phyloP scores from a whole-genome alignment of 2,888 invertebrate species.

The Aproaerema taeniolella region DNA sequence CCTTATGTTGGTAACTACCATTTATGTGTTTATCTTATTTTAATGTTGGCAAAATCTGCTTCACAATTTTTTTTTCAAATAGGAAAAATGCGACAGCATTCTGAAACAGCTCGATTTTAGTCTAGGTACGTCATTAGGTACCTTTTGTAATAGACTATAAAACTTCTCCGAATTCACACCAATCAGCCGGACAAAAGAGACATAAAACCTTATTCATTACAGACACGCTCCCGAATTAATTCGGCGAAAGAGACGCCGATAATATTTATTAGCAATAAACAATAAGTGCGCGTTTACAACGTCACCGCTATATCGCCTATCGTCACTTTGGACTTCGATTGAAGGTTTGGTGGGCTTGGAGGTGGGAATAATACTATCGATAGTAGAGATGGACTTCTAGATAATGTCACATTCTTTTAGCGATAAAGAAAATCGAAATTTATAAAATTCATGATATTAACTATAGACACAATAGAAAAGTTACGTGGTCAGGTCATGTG shows the following conservation, averaged over 20 bases:
- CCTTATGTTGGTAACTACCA: no score
- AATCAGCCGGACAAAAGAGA: conserved; percentile 18
- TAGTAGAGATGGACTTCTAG: no score
- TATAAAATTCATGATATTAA: no score
- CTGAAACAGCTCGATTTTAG: no score
- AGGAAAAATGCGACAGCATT: no score
- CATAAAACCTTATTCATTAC: conserved; percentile 33
- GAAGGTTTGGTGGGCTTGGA: conserved; percentile 1
- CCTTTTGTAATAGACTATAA: no score
- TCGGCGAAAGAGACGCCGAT: conserved; percentile 27
- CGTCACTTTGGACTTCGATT: conserved; percentile 16
- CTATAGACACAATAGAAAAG: no score
- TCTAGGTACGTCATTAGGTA: no score
- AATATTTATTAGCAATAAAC: conserved; percentile 46
- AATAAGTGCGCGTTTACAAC: conserved; percentile 32
- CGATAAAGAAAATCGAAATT: no score
- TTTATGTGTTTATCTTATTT: no score
- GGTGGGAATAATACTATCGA: neutral
- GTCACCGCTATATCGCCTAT: conserved; percentile 23
- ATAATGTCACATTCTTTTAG: no score
- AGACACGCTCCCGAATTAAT: conserved; percentile 40
- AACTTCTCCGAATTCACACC: conserved; percentile 12
- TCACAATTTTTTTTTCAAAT: neutral
- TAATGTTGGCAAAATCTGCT: neutral
- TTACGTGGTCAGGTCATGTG: no score